Evolutionary conservation across 2,888 invertebrate genomes (phyloP), one percentile per base, ranked within the genome.

Genomic region (Danaus chrysippus): DNA sequence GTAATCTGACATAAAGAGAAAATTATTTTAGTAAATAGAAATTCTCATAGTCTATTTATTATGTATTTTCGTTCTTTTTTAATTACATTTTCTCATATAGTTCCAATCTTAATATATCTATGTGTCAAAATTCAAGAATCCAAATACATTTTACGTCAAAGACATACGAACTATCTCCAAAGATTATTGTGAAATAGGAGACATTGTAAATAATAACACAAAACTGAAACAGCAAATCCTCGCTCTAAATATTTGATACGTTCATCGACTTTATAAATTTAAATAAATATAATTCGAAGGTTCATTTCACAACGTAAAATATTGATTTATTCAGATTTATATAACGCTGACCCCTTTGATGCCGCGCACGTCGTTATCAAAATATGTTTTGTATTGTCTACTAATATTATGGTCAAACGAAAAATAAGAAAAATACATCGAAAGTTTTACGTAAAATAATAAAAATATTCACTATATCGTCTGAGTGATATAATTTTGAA

Each of bases 271-370:
- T 57, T 59, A 42, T 59, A 52, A 65, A 73, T 71, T 68, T 71
- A 70, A 73, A 76, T 76, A 76, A 76, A 73, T 75, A 73, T 62
- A 61, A 63, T 56, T 61, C 42, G 71, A 77, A 79, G 77, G 79
- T 67, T 72, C 43, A 57, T 79, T 79, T 75, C 75, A 74, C 77
- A 76, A 76, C 56, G 56, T 42, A 42, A 49, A 70, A 67, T 76
- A 73, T 49, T 70, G 75, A 79, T 76, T 71, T 77, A 73, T 75
- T 75, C 72, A 65, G 62, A 70, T 72, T 63, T 71, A 70, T 70
- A 68, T 69, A 67, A 63, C 63, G 68, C 68, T 68, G 70, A 71
- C 69, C 69, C 67, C 66, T 66, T 69, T 66, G 64, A 60, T 44
- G 66, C 62, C 66, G 63, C 62, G 63, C 58, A 61, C 59, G 66